Conservation (phyloP, 2,797 vertebrate genomes). For the Erpetoichthys calabaricus region DNA sequence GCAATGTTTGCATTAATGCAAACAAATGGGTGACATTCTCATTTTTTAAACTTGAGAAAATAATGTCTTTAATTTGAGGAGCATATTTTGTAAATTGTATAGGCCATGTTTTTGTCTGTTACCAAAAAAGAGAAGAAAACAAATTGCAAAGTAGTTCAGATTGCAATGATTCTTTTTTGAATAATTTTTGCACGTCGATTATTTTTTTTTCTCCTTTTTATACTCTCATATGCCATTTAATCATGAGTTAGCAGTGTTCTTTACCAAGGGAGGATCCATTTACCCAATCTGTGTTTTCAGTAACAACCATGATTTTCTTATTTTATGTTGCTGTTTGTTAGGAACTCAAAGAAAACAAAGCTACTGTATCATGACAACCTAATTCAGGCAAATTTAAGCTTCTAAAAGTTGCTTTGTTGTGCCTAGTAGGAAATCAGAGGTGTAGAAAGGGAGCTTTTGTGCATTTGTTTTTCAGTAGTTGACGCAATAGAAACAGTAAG, state of each 20-base stretch:
- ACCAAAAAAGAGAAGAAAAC: too few relatives aligned
- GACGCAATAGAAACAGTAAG: neutral
- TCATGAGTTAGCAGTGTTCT: neutral
- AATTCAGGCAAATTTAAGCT: constrained; percentile 41
- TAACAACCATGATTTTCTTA: constrained; percentile 17
- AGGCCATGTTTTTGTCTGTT: too few relatives aligned
- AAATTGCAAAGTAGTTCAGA: too few relatives aligned
- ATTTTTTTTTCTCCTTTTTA: neutral
- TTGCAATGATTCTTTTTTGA: neutral
- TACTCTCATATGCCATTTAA: neutral
- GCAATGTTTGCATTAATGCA: too few relatives aligned
- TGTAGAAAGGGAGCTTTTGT: constrained; percentile 33
- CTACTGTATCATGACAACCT: constrained; percentile 34
- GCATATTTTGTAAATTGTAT: too few relatives aligned
- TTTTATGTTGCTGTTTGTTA: constrained; percentile 42
- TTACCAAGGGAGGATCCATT: neutral
- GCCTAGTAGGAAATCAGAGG: constrained; percentile 29
- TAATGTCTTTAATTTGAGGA: too few relatives aligned
- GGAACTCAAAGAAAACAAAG: constrained; percentile 34
- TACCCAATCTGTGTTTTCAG: too few relatives aligned
- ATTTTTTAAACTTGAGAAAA: too few relatives aligned
- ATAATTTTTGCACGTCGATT: neutral
- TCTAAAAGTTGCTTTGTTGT: constrained; percentile 46
- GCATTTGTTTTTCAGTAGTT: neutral
- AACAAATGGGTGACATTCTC: too few relatives aligned